Conservation (phyloP, 2,113 vertebrate species). For the Ceratotherium simum region DNA sequence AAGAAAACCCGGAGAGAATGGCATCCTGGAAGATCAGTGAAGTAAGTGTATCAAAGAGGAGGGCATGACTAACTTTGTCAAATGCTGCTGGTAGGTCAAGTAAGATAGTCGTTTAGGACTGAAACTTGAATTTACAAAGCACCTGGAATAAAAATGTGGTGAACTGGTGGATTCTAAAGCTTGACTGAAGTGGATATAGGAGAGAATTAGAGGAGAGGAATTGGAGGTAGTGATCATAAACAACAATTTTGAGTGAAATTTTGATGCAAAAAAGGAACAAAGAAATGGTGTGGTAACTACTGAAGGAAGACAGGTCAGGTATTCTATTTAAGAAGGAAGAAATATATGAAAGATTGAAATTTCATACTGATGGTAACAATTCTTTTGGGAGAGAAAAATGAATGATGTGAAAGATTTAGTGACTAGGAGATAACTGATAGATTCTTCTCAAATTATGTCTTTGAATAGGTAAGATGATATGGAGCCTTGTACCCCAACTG, state of each 20-base stretch:
- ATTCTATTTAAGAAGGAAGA: neutral
- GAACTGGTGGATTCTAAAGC: neutral
- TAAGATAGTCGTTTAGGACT: neutral
- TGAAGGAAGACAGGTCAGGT: neutral
- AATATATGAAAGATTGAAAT: neutral
- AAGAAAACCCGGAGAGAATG: neutral
- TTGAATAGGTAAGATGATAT: no score
- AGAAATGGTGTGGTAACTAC: neutral
- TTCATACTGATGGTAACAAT: neutral
- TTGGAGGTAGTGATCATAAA: neutral
- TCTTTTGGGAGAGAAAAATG: neutral
- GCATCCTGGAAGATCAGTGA: neutral
- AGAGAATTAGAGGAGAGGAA: neutral
- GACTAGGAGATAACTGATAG: neutral
- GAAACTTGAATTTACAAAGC: neutral
- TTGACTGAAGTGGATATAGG: neutral
- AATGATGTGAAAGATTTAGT: neutral
- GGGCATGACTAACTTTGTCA: neutral
- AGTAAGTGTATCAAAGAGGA: neutral
- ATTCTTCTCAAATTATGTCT: neutral
- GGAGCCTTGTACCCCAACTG: neutral
- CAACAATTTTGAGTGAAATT: neutral
- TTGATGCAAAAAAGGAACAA: neutral
- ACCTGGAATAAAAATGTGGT: neutral
- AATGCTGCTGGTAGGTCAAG: neutral